Base-by-base conservation (phyloP, 35 echinoderm and acorn worm genomes). In the Anneissia japonica region DNA sequence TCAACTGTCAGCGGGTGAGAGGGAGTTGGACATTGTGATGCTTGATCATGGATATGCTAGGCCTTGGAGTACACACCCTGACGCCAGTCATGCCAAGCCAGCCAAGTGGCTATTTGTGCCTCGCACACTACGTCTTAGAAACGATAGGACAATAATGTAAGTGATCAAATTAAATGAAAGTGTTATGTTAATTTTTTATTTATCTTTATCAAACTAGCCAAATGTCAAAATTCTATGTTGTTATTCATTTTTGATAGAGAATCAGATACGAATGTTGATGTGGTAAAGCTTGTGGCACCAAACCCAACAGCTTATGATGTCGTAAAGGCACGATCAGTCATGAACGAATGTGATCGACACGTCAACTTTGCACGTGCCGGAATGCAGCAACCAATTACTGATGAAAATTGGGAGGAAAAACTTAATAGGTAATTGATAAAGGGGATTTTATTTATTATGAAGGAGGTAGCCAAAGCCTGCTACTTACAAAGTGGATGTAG, bases 391-490 rank as follows among this genome's bases (percentile, higher is more conserved):
- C 89, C 85, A 30, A 85, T 82, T 11, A 90, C 77, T 32, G 91
- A 93, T 82, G 95, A 98, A 46, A 92, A 98, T 72, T 98, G 95
- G 95, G 95, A 98, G 51, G 92, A 98, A 75, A 98, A 98, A 78
- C 72, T 97, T n/a, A 83, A 84, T 1, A 92, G 87, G 94, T 97
- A 77, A 29, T 31, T 21, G 16, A 82, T 3, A 36, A 30, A 13
- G 33, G 37, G n/a, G n/a, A n/a, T n/a, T n/a, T n/a, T n/a, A n/a
- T n/a, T n/a, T n/a, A n/a, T n/a, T n/a, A n/a, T n/a, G n/a, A n/a
- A n/a, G n/a, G n/a, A n/a, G n/a, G n/a, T n/a, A n/a, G n/a, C n/a
- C n/a, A n/a, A n/a, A n/a, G n/a, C n/a, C n/a, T n/a, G n/a, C n/a
- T n/a, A n/a, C n/a, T n/a, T n/a, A n/a, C n/a, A n/a, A n/a, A n/a